Base-by-base conservation (phyloP, 1,140 invertebrate genomes). In the Samia ricini region DNA sequence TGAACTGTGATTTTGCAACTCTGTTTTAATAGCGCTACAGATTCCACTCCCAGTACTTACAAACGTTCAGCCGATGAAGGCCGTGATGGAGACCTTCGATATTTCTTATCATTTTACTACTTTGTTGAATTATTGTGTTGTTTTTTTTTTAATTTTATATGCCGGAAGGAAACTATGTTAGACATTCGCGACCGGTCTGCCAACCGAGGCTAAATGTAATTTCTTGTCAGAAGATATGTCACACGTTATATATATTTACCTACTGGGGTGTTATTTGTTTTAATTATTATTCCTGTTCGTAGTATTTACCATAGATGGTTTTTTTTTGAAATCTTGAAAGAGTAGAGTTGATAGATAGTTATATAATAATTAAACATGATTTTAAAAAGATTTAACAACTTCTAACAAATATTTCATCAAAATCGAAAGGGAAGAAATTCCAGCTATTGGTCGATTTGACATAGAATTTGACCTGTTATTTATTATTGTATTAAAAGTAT, bases 1-100 rank as follows among this genome's bases (percentile, higher is more conserved):
- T 2, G 24, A 55, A 21, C 22, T 55, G 52, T n/a, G 20, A 24
- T 55, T 55, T 55, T 4, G 21, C 52, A 24, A 8, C 18, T 56
- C 59, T 51, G 48, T 59, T 60, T 68, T 68, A 61, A 62, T 62
- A 42, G 56, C 61, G 54, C 60, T 69, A 58, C n/a, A n/a, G 4
- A 42, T 42, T 42, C 33, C 33, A 42, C 33, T 42, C 33, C 33
- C 33, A 42, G 33, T 42, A 15, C 33, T 42, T 3, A 42, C 33
- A 15, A n/a, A 61, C 63, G 66, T 63, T 66, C 63, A 50, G 23
- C 24, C 42, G 29, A 52, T 57, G 66, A 72, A 75, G 69, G 72
- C 56, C 66, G 59, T n/a, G n/a, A n/a, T n/a, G n/a, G n/a, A 69
- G 63, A 52, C 67, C 72, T 68, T 63, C 49, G 60, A 64, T 72